Evolutionary conservation across 1,140 invertebrate genomes (phyloP), one percentile per base, ranked within the genome.

Genomic region (Amphibalanus amphitrite): DNA sequence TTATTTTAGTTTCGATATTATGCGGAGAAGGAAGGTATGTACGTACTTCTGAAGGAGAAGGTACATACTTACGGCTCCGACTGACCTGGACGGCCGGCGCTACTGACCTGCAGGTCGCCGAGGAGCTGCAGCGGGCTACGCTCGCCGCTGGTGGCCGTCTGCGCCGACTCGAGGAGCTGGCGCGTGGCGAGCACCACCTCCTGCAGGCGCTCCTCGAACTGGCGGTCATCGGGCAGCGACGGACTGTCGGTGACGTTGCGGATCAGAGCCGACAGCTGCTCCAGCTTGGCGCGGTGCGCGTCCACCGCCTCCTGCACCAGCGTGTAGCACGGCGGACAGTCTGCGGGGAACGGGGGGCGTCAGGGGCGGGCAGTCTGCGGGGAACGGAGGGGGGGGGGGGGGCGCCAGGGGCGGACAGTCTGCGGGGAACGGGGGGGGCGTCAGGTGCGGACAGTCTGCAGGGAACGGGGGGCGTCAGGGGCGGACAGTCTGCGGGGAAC

Each of bases 311-410:
- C 88, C 79, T 94, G 89, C 0, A 97, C 92, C 0, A 98, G 82
- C 79, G 92, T 93, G 78, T 98, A 98, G 78, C 95, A 98, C 26
- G 89, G 84, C 0, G 93, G 92, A 81, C 95, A 97, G 77, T 95
- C 89, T 75, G 71, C 10, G 20, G 70, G 28, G 17, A 25, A 77
- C 15, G 75, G 75, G 70, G 25, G 47, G 67, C 71, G 33, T n/a
- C 59, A 70, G 29, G 69, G 64, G 70, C 25, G 29, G 67, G 0
- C 15, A 33, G 29, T 72, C 15, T 28, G 64, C 13, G 10, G 23
- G 59, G n/a, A 8, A 68, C n/a, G n/a, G 67, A 68, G 28, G 15
- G 28, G 23, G 20, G 10, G 33, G 20, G 10, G 17, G 10, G 47
- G 47, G 38, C 38, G 47, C 13, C 47, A 59, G 38, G 17, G 38